These are phyloP conservation scores for Aporrectodea caliginosa DNA, from an alignment of 1,140 invertebrate species.

Conservation along the genomic window DNA sequence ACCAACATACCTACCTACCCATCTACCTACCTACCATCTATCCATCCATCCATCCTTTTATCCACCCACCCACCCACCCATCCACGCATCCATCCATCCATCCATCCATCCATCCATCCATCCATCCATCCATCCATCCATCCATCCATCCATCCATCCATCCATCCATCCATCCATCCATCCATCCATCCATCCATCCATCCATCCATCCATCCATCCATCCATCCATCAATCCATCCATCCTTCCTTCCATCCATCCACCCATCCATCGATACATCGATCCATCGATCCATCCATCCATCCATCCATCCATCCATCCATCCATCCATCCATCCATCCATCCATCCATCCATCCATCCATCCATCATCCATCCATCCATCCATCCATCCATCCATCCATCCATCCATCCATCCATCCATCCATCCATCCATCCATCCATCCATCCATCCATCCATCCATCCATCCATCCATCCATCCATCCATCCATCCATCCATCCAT, in stretches of 20 bases:
- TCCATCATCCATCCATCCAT: not conserved
- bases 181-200: slow-evolving; percentile 1
- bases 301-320: not conserved
- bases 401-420: not conserved
- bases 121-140: not conserved
- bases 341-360: not conserved
- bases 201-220: slow-evolving; percentile 1
- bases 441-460: slow-evolving; percentile 1
- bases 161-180: slow-evolving; percentile 1
- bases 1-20: too few species aligned
- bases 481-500: slow-evolving; percentile 1
- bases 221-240: not conserved
- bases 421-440: not conserved
- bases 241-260: not conserved
- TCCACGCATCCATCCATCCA: not conserved
- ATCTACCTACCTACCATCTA: too few species aligned
- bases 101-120: not conserved
- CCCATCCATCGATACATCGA: not conserved
- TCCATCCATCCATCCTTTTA: not conserved
- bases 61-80: not conserved
- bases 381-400: not conserved
- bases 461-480: slow-evolving; percentile 1
- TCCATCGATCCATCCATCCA: too few species aligned
- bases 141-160: not conserved
- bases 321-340: not conserved